Percentiles rank a stretch among this genome's conserved stretches.
Evolutionary conservation across 1,140 invertebrate genomes (phyloP).

Genomic region (Drosophila insularis): DNA sequence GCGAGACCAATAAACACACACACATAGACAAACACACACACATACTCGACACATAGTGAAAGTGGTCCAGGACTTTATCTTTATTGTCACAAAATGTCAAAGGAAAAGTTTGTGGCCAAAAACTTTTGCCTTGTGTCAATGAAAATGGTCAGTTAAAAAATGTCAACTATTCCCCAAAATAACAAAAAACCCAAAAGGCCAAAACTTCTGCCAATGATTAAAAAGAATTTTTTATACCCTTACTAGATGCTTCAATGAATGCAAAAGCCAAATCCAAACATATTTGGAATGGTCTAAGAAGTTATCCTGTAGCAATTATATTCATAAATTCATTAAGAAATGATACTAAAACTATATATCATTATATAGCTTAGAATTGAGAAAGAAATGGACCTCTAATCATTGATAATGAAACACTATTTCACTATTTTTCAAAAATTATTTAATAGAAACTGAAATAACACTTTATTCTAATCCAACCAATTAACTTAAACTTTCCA

Average conservation of each 20-base stretch:
- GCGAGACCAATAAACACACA: constrained; percentile 56
- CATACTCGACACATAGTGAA: constrained; percentile 28
- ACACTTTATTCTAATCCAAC: background rate
- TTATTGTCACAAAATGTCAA: constrained; percentile 51
- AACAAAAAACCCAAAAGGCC: constrained; percentile 32
- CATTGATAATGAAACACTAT: too few relatives aligned
- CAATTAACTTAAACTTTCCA: too few relatives aligned
- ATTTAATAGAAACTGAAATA: background rate
- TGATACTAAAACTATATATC: background rate
- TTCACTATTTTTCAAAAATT: too few relatives aligned
- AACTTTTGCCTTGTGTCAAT: constrained; percentile 57
- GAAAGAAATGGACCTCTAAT: too few relatives aligned
- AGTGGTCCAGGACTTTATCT: constrained; percentile 55
- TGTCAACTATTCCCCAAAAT: constrained; percentile 37
- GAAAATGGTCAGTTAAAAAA: constrained; percentile 72
- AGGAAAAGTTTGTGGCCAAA: constrained; percentile 53
- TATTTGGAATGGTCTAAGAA: too few relatives aligned
- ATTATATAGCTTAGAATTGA: too few relatives aligned
- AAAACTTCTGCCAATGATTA: constrained; percentile 16
- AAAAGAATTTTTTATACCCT: constrained; percentile 39
- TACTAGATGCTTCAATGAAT: constrained; percentile 8
- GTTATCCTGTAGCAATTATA: too few relatives aligned
- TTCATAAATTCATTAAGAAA: too few relatives aligned
- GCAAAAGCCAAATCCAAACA: too few relatives aligned
- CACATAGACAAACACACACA: constrained; percentile 11